phyloP scores from a whole-genome alignment of 2,113 vertebrate genomes.

The Pollachius pollachius region DNA sequence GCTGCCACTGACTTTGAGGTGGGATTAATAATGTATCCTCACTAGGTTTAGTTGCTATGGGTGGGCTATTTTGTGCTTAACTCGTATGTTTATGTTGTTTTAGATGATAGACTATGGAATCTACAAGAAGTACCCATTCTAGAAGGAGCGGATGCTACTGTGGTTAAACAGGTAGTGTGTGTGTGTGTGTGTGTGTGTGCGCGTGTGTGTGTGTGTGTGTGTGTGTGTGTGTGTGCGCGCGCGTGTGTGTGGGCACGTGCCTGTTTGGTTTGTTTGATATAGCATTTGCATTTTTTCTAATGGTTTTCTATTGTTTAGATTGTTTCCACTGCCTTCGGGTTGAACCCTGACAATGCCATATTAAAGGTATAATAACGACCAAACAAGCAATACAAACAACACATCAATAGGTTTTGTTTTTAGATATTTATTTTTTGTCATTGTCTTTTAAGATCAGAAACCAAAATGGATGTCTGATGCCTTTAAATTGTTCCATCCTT shows the following conservation, averaged over 20 bases:
- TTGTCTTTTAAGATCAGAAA: conserved; percentile 66
- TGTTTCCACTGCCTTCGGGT: conserved; percentile 54
- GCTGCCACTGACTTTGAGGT: conserved; percentile 49
- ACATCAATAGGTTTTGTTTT: not conserved
- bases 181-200: not conserved
- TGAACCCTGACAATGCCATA: conserved; percentile 47
- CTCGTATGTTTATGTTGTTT: conserved; percentile 18
- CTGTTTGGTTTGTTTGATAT: not conserved
- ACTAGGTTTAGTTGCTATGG: not conserved
- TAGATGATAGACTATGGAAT: conserved; percentile 65
- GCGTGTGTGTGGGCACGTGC: not conserved
- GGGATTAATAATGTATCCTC: not conserved
- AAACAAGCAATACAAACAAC: not conserved
- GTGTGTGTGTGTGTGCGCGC: not conserved
- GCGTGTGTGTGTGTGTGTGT: not conserved
- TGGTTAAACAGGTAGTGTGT: conserved; percentile 50
- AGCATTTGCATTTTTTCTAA: no score
- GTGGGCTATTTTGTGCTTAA: not conserved
- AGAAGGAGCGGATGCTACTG: conserved; percentile 38
- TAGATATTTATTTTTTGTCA: conserved; percentile 1
- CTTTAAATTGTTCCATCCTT: conserved; percentile 61
- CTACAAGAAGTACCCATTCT: conserved; percentile 67
- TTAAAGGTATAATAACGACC: conserved; percentile 58
- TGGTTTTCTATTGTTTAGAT: conserved; percentile 48
- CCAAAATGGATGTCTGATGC: conserved; percentile 63